These are phyloP conservation scores for Montipora efflorescens DNA, from an alignment of 64 coral and sea anemone genomes.

Conservation along the genomic window DNA sequence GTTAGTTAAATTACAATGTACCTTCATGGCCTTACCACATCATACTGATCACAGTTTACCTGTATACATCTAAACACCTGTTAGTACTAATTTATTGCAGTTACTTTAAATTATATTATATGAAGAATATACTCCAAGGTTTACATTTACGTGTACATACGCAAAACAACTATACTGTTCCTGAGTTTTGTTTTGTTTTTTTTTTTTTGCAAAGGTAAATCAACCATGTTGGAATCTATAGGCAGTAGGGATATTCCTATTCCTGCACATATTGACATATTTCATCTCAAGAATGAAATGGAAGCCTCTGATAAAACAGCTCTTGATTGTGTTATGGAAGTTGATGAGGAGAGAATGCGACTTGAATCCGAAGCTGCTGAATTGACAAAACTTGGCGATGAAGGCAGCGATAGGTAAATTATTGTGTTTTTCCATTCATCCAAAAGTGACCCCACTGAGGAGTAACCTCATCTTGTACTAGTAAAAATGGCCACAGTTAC, in stretches of 20 bases:
- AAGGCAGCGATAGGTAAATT: constrained; percentile 86
- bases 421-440: not conserved
- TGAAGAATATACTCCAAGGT: no score
- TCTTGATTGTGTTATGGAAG: constrained; percentile 94
- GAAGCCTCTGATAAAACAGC: constrained; percentile 94
- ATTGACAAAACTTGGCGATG: constrained; percentile 85
- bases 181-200: not conserved
- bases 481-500: no score
- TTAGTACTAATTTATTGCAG: no score
- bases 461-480: no score
- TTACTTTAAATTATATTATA: no score
- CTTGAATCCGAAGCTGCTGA: constrained; percentile 90
- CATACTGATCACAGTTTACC: no score
- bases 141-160: no score
- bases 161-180: no score
- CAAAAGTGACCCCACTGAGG: not conserved
- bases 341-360: constrained; percentile 88
- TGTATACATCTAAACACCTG: no score
- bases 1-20: no score
- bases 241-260: constrained; percentile 92
- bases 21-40: no score
- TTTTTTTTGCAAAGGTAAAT: constrained; percentile 79
- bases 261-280: constrained; percentile 94
- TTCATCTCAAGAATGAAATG: constrained; percentile 97
- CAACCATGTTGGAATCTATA: constrained; percentile 90